Conservation (phyloP, 2,797 vertebrate species). For the Falco berigora region DNA sequence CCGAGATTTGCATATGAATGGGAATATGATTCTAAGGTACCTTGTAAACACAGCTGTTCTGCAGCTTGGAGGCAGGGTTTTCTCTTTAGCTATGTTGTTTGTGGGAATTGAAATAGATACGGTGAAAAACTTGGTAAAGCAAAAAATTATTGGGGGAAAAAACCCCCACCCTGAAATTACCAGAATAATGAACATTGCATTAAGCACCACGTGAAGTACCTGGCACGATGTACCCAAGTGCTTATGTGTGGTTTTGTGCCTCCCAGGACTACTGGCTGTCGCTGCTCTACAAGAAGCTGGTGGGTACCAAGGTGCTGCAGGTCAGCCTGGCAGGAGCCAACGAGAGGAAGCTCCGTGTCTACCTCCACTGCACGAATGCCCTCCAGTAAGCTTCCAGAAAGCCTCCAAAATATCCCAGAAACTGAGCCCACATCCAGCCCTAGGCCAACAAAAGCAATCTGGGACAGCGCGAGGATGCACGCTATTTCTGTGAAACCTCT, state of each 20-base stretch:
- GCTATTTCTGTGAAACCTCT: background rate
- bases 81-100: background rate
- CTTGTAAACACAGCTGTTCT: background rate
- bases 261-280: constrained; percentile 93
- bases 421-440: rapidly evolving
- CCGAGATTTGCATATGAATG: background rate
- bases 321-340: background rate
- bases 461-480: rapidly evolving
- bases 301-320: constrained; percentile 83
- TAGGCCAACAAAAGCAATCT: background rate
- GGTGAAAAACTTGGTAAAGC: background rate
- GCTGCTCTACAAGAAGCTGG: constrained; percentile 87
- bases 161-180: background rate
- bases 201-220: background rate
- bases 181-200: rapidly evolving
- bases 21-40: background rate
- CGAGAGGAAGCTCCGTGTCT: constrained; percentile 76
- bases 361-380: constrained; percentile 87
- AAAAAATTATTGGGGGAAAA: background rate
- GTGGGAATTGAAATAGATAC: background rate
- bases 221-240: background rate
- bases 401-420: background rate
- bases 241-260: background rate
- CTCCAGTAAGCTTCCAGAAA: constrained; percentile 75
- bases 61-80: background rate